These are phyloP conservation scores for Pammene fasciana DNA, from an alignment of 2,888 invertebrate genomes.

Conservation along the genomic window DNA sequence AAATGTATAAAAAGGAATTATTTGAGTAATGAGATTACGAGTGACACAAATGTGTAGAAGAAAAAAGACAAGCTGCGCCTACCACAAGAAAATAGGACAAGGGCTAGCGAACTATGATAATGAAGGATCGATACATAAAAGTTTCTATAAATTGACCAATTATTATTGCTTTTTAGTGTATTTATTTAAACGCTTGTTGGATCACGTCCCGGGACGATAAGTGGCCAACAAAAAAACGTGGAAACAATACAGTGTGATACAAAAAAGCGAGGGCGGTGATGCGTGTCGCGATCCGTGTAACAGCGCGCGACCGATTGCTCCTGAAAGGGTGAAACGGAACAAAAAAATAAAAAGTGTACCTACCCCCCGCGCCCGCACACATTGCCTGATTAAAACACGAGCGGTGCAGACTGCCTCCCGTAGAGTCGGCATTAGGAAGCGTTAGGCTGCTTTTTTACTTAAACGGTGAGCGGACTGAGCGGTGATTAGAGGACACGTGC, in stretches of 20 bases:
- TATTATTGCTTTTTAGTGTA: background rate
- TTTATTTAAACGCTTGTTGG: constrained; percentile 3
- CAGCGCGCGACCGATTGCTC: constrained; percentile 74
- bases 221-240: constrained; percentile 53
- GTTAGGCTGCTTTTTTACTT: background rate
- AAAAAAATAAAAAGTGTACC: constrained; percentile 56
- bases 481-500: background rate
- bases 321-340: constrained; percentile 69
- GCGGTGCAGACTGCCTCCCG: constrained; percentile 42
- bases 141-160: background rate
- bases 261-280: constrained; percentile 54
- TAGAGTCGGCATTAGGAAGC: background rate
- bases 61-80: too few species aligned
- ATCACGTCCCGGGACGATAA: constrained; percentile 18
- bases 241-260: constrained; percentile 45
- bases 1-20: too few species aligned
- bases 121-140: too few species aligned
- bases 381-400: constrained; percentile 75
- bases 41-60: too few species aligned
- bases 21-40: too few species aligned
- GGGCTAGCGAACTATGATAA: too few species aligned
- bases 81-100: too few species aligned
- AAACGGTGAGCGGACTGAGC: too few species aligned
- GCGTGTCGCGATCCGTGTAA: constrained; percentile 66
- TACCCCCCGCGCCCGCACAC: constrained; percentile 47